Evolutionary conservation across 2,113 vertebrate species (phyloP).

Genomic region (Toxostoma redivivum): DNA sequence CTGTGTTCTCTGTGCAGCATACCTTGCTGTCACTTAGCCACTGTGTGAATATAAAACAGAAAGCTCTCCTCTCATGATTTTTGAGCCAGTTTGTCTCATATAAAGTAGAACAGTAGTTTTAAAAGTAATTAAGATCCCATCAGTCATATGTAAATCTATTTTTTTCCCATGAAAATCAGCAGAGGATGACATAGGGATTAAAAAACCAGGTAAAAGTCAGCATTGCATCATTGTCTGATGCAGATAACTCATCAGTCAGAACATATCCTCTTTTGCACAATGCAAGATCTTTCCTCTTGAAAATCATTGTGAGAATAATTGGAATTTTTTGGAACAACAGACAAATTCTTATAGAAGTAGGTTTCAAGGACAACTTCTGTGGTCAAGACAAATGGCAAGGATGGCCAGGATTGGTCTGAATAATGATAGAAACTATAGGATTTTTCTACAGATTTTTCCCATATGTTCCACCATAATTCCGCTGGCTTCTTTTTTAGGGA

Average conservation of each 20-base stretch:
- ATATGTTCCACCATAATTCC: background rate
- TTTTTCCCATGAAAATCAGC: background rate
- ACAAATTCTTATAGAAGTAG: background rate
- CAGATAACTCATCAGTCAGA: background rate
- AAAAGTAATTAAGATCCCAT: background rate
- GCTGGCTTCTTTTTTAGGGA: background rate
- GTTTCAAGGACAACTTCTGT: background rate
- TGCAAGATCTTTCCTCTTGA: background rate
- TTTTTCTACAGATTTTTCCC: background rate
- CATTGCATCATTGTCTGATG: background rate
- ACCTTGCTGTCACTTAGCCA: background rate
- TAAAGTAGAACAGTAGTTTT: background rate
- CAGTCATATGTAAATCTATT: background rate
- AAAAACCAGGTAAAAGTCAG: background rate
- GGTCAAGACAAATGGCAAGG: background rate
- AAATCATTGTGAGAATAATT: background rate
- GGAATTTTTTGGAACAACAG: accelerated
- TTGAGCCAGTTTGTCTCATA: background rate
- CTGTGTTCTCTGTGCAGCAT: background rate
- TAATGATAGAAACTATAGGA: background rate
- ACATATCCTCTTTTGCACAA: background rate
- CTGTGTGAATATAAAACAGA: background rate
- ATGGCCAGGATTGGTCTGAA: background rate
- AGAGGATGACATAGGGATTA: background rate
- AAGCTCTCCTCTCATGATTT: background rate